phyloP scores from a whole-genome alignment of 2,888 invertebrate species.

The Caenorhabditis auriculariae region DNA sequence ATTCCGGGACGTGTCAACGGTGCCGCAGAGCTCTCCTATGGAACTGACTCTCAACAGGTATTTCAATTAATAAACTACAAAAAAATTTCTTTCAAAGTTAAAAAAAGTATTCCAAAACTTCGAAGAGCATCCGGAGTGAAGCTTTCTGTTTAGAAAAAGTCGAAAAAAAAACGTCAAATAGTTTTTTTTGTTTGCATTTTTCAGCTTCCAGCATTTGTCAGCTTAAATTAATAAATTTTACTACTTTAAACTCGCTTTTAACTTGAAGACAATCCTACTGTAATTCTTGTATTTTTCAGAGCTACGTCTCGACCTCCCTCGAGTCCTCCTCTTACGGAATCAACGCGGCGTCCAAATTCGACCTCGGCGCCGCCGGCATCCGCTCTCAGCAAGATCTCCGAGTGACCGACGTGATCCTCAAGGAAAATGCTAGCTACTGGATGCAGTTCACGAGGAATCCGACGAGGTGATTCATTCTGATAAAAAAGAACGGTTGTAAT shows the following conservation, averaged over 20 bases:
- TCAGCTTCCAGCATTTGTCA: too few relatives aligned
- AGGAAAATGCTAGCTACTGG: constrained; percentile 53
- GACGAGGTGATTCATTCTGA: constrained; percentile 32
- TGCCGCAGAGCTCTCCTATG: constrained; percentile 65
- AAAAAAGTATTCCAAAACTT: too few relatives aligned
- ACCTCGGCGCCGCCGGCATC: constrained; percentile 23
- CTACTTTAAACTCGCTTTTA: too few relatives aligned
- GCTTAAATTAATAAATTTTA: too few relatives aligned
- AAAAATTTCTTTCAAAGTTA: too few relatives aligned
- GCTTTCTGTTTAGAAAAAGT: too few relatives aligned
- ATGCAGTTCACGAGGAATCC: constrained; percentile 53
- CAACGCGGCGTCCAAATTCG: constrained; percentile 35
- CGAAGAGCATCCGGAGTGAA: too few relatives aligned
- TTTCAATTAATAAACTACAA: too few relatives aligned
- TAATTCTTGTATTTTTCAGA: too few relatives aligned
- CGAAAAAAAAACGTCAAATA: too few relatives aligned
- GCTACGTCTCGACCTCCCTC: constrained; percentile 36
- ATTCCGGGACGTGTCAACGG: constrained; percentile 71
- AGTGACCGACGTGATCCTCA: constrained; percentile 36
- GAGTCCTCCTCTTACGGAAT: constrained; percentile 25
- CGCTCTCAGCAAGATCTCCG: constrained; percentile 24
- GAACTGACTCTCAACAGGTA: constrained; percentile 29
- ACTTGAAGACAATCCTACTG: too few relatives aligned
- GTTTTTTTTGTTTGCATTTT: too few relatives aligned
- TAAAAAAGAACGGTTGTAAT: background rate